Base-by-base conservation (phyloP, 2,888 invertebrate species). In the Drosophila eohydei region DNA sequence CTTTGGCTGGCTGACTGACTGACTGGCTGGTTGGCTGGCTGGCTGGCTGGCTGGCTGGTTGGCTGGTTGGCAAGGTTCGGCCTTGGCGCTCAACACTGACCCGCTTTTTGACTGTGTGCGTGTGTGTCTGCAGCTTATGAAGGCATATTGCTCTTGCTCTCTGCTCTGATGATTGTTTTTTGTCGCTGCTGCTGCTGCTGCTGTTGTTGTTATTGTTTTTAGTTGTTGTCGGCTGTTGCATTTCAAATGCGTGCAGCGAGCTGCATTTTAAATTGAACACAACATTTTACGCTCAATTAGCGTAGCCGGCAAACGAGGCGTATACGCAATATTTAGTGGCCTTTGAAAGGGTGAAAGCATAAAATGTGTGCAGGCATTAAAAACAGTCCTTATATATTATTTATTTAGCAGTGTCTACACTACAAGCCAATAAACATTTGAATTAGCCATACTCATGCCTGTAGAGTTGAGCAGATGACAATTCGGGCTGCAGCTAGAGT, bases 61-160 rank as follows among this genome's bases (percentile, higher is more conserved):
- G 70, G 75, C 74, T 70, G 75, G 75, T 70, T 65, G 74, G 75
- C 86, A 83, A 89, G 83, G 78, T 83, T 88, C 83, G 86, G 81
- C 86, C 86, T 87, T 87, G 86, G 85, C 82, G 89, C 74, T 89
- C 88, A 88, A 82, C 86, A 86, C 80, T 85, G 90, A 87, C 90
- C 86, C 71, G 88, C 90, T 85, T 88, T 80, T 76, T 54, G 58
- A 51, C 55, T 70, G 36, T 59, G 41, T 67, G 57, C 54, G 50
- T 52, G n/a, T 48, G 30, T 60, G 48, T 57, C 34, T 57, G 57
- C 21, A 32, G 57, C 34, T 57, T 62, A 41, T 66, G 67, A 21
- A 76, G 67, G 83, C 83, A 77, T 80, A 74, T 65, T 73, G 77
- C 74, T 67, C 62, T 65, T 67, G 71, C 71, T 65, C 62, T 67